Evolutionary conservation across 2,113 vertebrate species (phyloP).

Genomic region (Ondatra zibethicus): DNA sequence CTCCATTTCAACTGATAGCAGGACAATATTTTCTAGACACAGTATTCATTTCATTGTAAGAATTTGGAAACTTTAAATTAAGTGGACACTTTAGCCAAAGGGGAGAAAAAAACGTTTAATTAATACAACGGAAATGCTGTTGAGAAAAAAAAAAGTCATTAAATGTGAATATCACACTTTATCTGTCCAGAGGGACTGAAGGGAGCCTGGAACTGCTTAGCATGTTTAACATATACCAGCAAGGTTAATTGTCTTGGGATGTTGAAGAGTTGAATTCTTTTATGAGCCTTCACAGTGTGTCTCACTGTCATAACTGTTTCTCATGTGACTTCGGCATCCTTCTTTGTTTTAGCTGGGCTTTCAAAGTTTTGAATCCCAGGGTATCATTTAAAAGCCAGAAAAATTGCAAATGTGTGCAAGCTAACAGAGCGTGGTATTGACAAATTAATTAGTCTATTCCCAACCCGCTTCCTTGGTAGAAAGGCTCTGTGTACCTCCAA

Average conservation of each 20-base stretch:
- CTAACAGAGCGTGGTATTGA: background rate
- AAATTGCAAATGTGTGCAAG: background rate
- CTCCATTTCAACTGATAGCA: constrained; percentile 17
- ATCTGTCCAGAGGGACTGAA: constrained; percentile 79
- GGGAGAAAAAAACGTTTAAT: constrained; percentile 71
- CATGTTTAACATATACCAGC: constrained; percentile 74
- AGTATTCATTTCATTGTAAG: background rate
- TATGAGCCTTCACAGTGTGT: constrained; percentile 42
- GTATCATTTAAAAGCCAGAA: constrained; percentile 40
- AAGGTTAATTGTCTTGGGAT: constrained; percentile 85
- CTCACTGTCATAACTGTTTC: constrained; percentile 51
- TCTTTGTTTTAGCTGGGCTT: constrained; percentile 43
- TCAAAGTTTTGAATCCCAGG: constrained; percentile 20
- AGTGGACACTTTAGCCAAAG: constrained; percentile 51
- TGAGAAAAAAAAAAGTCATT: constrained; percentile 78
- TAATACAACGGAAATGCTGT: constrained; percentile 78
- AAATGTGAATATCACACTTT: constrained; percentile 81
- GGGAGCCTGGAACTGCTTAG: constrained; percentile 73
- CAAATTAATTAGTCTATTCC: constrained; percentile 21
- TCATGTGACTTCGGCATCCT: background rate
- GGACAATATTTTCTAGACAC: background rate
- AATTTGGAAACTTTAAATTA: constrained; percentile 34
- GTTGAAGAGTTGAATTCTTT: constrained; percentile 73
- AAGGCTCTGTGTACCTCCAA: background rate
- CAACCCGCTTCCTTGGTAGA: background rate